Conservation (phyloP, 2,888 invertebrate species). For the Tipula vernalis region DNA sequence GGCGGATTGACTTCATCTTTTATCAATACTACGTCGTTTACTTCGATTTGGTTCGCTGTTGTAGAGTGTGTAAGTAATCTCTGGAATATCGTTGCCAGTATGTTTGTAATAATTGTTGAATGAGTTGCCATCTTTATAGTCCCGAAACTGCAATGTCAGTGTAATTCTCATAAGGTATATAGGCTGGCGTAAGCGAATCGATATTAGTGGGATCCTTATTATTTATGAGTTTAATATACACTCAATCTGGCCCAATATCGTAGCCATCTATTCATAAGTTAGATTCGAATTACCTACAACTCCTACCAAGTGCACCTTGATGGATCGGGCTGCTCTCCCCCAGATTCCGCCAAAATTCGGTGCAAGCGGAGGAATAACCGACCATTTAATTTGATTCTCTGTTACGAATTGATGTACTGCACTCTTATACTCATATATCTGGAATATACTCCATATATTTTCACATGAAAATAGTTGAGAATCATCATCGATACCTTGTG, state of each 20-base stretch:
- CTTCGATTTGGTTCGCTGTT: background rate
- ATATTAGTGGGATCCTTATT: background rate
- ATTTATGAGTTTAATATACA: background rate
- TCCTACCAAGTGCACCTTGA: background rate
- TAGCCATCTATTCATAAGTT: too few relatives aligned
- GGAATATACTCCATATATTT: background rate
- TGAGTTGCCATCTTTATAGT: too few relatives aligned
- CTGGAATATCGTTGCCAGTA: background rate
- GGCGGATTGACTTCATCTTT: background rate
- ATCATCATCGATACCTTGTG: too few relatives aligned
- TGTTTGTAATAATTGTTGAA: background rate
- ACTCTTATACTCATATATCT: background rate
- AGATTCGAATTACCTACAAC: background rate
- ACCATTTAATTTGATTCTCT: background rate
- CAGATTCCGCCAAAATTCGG: too few relatives aligned
- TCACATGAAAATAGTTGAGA: too few relatives aligned
- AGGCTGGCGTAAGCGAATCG: background rate
- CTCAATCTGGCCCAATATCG: background rate
- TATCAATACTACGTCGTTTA: background rate
- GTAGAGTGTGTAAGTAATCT: background rate
- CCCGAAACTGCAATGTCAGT: background rate
- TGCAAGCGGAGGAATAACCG: background rate
- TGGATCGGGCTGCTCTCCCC: background rate
- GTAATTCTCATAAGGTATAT: background rate
- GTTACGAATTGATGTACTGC: background rate